Percentiles rank a stretch among this genome's conserved stretches.
These are phyloP conservation scores for Crocidura indochinensis DNA, from an alignment of 2,797 vertebrate genomes.

Conservation along the genomic window DNA sequence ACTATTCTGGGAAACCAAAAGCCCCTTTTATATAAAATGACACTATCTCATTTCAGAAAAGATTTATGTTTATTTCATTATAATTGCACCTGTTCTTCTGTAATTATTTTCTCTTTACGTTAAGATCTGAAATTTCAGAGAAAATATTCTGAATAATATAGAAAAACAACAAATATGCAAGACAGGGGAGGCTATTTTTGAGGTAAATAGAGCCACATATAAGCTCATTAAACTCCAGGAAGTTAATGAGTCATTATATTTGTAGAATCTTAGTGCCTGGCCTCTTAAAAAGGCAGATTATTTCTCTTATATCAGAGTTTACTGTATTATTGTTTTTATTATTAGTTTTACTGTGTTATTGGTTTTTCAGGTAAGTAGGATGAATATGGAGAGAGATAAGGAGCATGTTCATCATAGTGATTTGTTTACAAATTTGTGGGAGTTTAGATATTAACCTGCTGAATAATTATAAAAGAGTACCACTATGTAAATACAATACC, in stretches of 20 bases:
- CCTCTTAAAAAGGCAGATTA: not conserved
- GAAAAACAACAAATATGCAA: not conserved
- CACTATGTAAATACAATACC: not conserved
- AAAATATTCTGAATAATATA: not conserved
- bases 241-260: not conserved
- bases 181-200: not conserved
- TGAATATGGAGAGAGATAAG: no score
- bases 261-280: not conserved
- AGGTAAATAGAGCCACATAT: constrained; percentile 11
- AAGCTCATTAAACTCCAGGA: constrained; percentile 6
- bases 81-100: not conserved
- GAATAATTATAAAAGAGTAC: not conserved
- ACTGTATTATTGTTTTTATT: not conserved
- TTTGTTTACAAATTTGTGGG: not conserved
- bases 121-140: constrained; percentile 4
- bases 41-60: not conserved
- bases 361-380: not conserved
- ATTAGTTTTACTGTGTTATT: not conserved
- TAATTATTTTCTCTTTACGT: not conserved
- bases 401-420: not conserved
- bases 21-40: constrained; percentile 45
- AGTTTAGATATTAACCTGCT: not conserved
- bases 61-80: not conserved
- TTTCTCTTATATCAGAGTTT: not conserved
- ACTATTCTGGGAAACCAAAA: constrained; percentile 63